Evolutionary conservation across 1,140 invertebrate genomes (phyloP), one percentile per base, ranked within the genome.

Genomic region (Trichonephila clavipes): DNA sequence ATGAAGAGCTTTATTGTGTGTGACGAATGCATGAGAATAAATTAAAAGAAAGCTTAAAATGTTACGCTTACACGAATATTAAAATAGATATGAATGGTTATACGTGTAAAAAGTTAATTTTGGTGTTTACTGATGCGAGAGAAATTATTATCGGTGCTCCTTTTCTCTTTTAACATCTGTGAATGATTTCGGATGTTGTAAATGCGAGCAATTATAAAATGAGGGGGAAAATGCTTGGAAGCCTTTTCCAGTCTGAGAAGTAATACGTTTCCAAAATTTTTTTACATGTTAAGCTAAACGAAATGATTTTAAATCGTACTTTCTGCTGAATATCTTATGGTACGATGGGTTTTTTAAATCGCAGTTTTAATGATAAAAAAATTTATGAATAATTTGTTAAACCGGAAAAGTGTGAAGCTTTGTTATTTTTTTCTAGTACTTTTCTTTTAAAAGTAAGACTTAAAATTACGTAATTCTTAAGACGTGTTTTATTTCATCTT

Each of bases 91-190:
- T 3, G 1, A 77, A 19, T 34, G 6, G 1, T 3, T 16, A 1
- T 40, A 18, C 18, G 28, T 28, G 69, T 28, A 72, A 40, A 28
- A 77, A 77, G 72, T 77, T 77, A 77, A 77, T 77, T 77, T 77
- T 12, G 4, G 28, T 40, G 28, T 34, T 77, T 19, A 40, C 72
- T 77, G 28, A 12, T 34, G 72, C n/a, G 3, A 34, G 3, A 77
- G 34, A 34, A 24, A 28, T 18, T 34, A 28, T 14, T 14, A 28
- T 77, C 16, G 16, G 16, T 18, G 12, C 19, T 28, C 72, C 7
- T 18, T 77, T 77, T 34, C 2, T 19, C 18, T 34, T 77, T 77
- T 19, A 16, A 2, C 72, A 19, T 77, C 72, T 77, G 72, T 40
- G 28, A 34, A 19, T 77, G 72, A 77, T 77, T 24, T 28, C 2